These are phyloP conservation scores for Oncorhynchus gorbuscha DNA, from an alignment of 2,113 vertebrate species.

Conservation along the genomic window DNA sequence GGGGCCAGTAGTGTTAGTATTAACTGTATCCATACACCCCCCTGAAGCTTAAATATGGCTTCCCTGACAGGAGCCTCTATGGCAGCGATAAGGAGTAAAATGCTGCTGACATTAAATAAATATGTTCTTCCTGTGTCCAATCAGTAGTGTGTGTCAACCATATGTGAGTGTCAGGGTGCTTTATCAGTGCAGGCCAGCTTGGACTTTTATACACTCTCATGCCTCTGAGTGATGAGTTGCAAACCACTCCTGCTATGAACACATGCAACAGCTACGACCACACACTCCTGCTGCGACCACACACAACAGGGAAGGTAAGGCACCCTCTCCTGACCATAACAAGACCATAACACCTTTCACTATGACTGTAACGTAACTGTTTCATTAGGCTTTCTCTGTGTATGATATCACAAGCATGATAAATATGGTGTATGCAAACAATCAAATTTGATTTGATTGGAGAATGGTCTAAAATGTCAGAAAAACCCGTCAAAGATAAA, in stretches of 20 bases:
- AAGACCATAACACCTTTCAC: not conserved
- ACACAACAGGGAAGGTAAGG: conserved; percentile 60
- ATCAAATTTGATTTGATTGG: too few species aligned
- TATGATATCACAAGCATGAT: too few species aligned
- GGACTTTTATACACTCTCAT: not conserved
- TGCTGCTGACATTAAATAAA: not conserved
- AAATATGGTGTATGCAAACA: too few species aligned
- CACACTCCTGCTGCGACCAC: not conserved
- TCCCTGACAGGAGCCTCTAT: not conserved
- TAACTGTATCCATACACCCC: too few species aligned
- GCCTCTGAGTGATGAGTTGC: conserved; percentile 11
- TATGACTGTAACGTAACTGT: too few species aligned
- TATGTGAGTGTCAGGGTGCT: conserved; percentile 9
- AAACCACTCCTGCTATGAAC: conserved; percentile 3
- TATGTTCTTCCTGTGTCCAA: conserved; percentile 10
- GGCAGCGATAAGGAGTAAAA: not conserved
- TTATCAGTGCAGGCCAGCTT: conserved; percentile 73
- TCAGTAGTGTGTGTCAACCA: not conserved
- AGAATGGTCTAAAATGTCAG: too few species aligned
- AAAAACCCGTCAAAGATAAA: too few species aligned
- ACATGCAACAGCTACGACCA: too few species aligned
- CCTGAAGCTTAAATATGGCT: too few species aligned
- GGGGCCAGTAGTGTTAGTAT: too few species aligned
- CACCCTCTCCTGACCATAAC: conserved; percentile 13
- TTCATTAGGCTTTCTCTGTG: too few species aligned